A percentile compares a stretch with the other conserved stretches of the same genome.
Evolutionary conservation across 2,797 vertebrate genomes (phyloP).

Genomic region (Tenualosa thibaudeaui): DNA sequence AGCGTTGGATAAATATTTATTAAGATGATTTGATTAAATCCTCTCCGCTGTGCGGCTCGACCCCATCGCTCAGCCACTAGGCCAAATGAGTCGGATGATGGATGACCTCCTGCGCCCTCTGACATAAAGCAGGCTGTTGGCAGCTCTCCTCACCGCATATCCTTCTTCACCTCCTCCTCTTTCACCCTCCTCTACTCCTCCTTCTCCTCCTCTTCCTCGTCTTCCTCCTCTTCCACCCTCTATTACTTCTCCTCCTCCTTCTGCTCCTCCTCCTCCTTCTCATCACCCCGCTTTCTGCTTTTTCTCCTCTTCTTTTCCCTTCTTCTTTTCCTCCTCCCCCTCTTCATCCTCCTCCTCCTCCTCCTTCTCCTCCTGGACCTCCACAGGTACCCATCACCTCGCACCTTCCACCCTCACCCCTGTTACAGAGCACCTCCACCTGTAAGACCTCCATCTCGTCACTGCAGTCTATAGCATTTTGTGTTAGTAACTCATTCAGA

Average conservation of each 20-base stretch:
- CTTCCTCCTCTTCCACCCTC: not conserved
- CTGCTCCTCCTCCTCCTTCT: not conserved
- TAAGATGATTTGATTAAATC: conserved; percentile 42
- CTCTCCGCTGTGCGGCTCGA: not conserved
- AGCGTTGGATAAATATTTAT: conserved; percentile 32
- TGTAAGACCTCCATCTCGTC: too few relatives aligned
- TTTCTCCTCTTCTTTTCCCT: not conserved
- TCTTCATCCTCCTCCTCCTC: not conserved
- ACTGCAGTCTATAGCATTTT: not conserved
- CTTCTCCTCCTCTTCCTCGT: not conserved
- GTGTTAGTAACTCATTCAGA: not conserved
- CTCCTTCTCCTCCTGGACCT: not conserved
- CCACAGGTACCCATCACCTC: too few relatives aligned
- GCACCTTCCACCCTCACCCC: not conserved
- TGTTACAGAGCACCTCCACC: not conserved
- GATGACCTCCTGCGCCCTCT: not conserved
- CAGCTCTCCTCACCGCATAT: not conserved
- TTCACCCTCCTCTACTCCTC: not conserved
- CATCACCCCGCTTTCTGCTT: not conserved
- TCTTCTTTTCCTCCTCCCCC: too few relatives aligned
- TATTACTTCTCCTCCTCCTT: not conserved
- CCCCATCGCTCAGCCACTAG: not conserved
- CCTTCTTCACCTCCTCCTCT: not conserved
- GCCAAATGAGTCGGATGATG: conserved; percentile 15
- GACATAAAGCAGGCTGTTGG: conserved; percentile 1